Evolutionary conservation across 2,888 invertebrate species (phyloP), one percentile per base, ranked within the genome.

Genomic region (Acholoe squamosa): DNA sequence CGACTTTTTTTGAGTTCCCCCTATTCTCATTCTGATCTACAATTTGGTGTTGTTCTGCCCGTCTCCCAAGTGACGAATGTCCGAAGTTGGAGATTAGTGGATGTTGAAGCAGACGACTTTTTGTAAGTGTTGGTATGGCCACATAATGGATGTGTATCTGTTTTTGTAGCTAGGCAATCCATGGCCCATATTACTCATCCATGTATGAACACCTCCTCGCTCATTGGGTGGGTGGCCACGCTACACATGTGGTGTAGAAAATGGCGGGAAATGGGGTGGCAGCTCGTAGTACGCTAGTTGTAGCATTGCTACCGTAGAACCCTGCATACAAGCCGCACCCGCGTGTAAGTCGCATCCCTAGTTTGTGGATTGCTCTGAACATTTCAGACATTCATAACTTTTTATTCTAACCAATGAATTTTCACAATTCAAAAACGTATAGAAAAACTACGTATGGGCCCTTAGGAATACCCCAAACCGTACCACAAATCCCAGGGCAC

Each of bases 31-130:
- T 28, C 71, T 71, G 71, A 71, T 71, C 71, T 71, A 71, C 25
- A 71, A 71, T 71, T 71, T 71, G 12, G 71, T 14, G 28, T 71
- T 28, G 28, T 71, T 71, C 25, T 71, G 71, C 0, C 28, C 71
- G n/a, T 67, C 67, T 67, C 67, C 14, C 67, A n/a, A 71, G 25
- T 71, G 71, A 71, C 28, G 19, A 28, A 71, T 71, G 71, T 71
- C 28, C 28, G 28, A 71, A 25, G 71, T 71, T 0, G 28, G 28
- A 71, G 28, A 71, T 71, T 71, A 71, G 28, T 22, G 31, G 71
- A 71, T 22, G 71, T 5, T 5, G 28, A 5, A 71, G 25, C 71
- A 71, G 71, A 71, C 71, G 61, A 25, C 28, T 61, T 71, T 71
- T 71, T 71, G 28, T 67, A 16, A 67, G n/a, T n/a, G n/a, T 43